phyloP scores from a whole-genome alignment of 2,113 vertebrate genomes.

The Centropus bengalensis region DNA sequence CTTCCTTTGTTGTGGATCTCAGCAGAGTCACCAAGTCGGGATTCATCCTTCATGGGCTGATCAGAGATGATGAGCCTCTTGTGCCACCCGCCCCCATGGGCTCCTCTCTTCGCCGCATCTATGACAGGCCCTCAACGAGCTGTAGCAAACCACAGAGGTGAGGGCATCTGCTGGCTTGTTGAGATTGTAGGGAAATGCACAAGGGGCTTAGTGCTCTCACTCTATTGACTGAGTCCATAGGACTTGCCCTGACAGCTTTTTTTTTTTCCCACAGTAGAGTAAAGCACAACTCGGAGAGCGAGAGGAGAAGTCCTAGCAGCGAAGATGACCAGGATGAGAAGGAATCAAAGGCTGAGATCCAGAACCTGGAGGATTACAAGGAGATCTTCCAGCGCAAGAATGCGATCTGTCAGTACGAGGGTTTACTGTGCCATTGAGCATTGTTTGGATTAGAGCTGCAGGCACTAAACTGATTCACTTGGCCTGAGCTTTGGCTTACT shows the following conservation, averaged over 20 bases:
- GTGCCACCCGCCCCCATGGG: constrained; percentile 70
- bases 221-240: not conserved
- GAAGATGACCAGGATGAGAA: constrained; percentile 93
- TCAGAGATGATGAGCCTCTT: constrained; percentile 78
- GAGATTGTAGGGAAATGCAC: not conserved
- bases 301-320: constrained; percentile 89
- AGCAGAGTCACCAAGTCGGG: constrained; percentile 86
- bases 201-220: not conserved
- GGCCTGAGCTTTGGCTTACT: not conserved
- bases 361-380: constrained; percentile 90
- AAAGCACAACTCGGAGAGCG: constrained; percentile 83
- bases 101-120: constrained; percentile 86
- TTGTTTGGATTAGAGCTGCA: not conserved
- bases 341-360: constrained; percentile 89
- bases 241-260: not conserved
- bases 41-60: constrained; percentile 77
- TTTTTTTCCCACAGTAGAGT: constrained; percentile 73
- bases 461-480: fast-evolving
- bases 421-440: not conserved
- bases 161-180: not conserved
- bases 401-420: constrained; percentile 85
- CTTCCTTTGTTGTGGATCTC: constrained; percentile 93
- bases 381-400: constrained; percentile 95
- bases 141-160: constrained; percentile 89
- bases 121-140: constrained; percentile 87